These are phyloP conservation scores for Ranitomeya variabilis DNA, from an alignment of 2,113 vertebrate species.

Conservation along the genomic window DNA sequence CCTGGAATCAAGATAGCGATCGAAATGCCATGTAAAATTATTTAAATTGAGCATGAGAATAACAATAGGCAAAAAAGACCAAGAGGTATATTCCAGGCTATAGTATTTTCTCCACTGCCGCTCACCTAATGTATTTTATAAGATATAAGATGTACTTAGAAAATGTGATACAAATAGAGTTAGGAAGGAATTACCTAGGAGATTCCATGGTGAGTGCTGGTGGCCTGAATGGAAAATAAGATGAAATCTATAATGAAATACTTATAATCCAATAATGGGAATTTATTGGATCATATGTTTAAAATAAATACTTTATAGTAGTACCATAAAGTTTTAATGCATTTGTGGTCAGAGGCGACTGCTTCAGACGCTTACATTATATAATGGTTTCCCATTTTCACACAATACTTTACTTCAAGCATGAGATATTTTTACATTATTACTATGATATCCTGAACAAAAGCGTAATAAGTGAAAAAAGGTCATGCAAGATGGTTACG, in stretches of 20 bases:
- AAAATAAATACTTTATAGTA: background rate
- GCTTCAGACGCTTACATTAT: background rate
- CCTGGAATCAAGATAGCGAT: background rate
- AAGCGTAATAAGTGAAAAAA: background rate
- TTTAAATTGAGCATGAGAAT: background rate
- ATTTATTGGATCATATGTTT: background rate
- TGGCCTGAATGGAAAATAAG: slow-evolving; percentile 11
- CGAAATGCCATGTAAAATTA: background rate
- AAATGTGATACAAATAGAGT: slow-evolving; percentile 25
- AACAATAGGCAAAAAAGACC: background rate
- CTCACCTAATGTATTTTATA: slow-evolving; percentile 9
- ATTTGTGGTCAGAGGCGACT: background rate
- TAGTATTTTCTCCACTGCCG: background rate
- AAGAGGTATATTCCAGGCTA: background rate
- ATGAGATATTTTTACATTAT: background rate
- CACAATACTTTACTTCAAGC: too few relatives aligned
- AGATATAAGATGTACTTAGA: slow-evolving; percentile 12
- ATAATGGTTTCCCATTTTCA: background rate
- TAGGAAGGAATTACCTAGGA: slow-evolving; percentile 32
- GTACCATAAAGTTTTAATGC: background rate
- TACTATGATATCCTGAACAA: background rate
- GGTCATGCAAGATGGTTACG: background rate
- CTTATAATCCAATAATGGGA: slow-evolving; percentile 32
- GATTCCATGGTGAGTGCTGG: slow-evolving; percentile 19
- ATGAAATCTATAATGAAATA: slow-evolving; percentile 37